Evolutionary conservation across 64 coral and sea anemone genomes (phyloP).

Genomic region (Platygyra sinensis): DNA sequence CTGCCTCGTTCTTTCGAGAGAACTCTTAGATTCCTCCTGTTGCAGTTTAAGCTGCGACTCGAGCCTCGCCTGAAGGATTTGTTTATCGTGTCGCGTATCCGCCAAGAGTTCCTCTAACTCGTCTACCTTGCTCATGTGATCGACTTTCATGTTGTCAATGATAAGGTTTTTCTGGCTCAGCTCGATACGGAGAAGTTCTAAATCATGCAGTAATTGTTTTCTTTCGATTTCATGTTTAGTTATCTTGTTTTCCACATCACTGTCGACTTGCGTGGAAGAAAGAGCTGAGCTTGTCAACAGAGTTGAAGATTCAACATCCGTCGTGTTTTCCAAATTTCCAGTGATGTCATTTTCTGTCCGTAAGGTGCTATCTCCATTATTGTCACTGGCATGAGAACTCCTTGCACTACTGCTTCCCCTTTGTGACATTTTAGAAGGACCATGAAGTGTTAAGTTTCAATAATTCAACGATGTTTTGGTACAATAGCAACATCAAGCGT

Average conservation of each 20-base stretch:
- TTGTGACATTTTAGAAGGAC: background rate
- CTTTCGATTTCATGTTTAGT: conserved; percentile 95
- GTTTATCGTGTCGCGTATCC: conserved; percentile 85
- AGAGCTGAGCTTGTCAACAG: conserved; percentile 81
- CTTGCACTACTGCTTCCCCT: background rate
- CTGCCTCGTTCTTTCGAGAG: conserved; percentile 80
- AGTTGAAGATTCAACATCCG: conserved; percentile 86
- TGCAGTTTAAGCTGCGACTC: conserved; percentile 94
- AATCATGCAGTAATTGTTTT: conserved; percentile 92
- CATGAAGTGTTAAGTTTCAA: background rate
- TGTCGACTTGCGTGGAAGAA: conserved; percentile 83
- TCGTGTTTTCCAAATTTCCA: conserved; percentile 60
- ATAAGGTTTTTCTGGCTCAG: conserved; percentile 95
- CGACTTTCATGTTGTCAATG: conserved; percentile 93
- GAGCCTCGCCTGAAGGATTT: conserved; percentile 88
- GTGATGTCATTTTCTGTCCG: conserved; percentile 67
- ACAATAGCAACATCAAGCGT: background rate
- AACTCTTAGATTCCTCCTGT: conserved; percentile 79
- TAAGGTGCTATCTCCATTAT: conserved; percentile 57
- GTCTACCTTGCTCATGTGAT: conserved; percentile 84
- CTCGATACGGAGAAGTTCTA: conserved; percentile 90
- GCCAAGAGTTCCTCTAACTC: conserved; percentile 88
- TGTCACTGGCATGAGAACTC: conserved; percentile 26
- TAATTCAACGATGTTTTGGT: too few relatives aligned
- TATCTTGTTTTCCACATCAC: conserved; percentile 71